Conservation (phyloP, 2,113 vertebrate species). For the Hydrochoerus hydrochaeris region DNA sequence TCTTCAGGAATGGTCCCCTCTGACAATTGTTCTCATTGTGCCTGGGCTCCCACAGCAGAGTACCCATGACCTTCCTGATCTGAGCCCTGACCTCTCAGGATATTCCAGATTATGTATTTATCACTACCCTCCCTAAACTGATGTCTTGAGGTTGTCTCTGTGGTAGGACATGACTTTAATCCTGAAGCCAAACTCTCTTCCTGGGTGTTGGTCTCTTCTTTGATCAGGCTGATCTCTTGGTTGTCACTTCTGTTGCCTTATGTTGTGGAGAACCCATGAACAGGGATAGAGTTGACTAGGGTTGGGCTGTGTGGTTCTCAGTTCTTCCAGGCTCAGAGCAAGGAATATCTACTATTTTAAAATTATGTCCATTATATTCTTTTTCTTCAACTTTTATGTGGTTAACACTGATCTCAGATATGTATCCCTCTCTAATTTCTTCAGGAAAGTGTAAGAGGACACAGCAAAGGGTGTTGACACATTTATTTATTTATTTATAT, state of each 20-base stretch:
- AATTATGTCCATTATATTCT: conserved; percentile 33
- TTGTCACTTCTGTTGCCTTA: background rate
- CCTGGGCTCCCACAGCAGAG: background rate
- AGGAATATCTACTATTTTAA: conserved; percentile 15
- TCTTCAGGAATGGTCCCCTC: background rate
- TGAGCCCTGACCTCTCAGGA: background rate
- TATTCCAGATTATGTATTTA: background rate
- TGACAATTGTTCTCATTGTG: background rate
- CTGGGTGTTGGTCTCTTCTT: background rate
- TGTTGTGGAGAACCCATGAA: background rate
- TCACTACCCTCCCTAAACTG: background rate
- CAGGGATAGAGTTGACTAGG: background rate
- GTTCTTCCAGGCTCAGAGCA: background rate
- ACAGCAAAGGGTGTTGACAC: background rate
- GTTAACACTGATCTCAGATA: background rate
- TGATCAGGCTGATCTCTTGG: background rate
- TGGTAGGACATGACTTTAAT: background rate
- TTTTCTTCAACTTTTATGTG: background rate
- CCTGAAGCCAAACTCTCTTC: background rate
- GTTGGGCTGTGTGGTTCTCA: background rate
- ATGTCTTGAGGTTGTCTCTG: background rate
- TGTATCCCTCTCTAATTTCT: background rate
- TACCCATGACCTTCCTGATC: background rate
- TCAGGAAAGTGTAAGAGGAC: background rate
- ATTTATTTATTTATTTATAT: too few relatives aligned